Evolutionary conservation across 1,140 invertebrate species (phyloP).

Genomic region (Hermatobates lingyangjiaoensis): DNA sequence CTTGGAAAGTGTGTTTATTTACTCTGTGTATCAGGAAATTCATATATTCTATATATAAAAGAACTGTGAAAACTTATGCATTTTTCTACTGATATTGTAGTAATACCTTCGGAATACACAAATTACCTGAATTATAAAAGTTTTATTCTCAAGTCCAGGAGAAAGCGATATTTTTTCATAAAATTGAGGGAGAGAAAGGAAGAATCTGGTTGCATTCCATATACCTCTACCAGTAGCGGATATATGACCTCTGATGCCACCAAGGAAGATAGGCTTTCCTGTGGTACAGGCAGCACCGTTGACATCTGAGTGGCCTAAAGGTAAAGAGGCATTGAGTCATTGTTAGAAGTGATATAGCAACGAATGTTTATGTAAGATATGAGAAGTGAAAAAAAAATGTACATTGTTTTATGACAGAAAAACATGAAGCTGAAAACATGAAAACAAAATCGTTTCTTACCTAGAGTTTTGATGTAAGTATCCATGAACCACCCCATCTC

Average conservation of each 20-base stretch:
- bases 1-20: no score
- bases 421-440: no score
- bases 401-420: no score
- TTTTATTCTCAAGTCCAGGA: slow-evolving; percentile 60
- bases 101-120: not conserved
- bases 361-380: no score
- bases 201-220: slow-evolving; percentile 61
- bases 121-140: slow-evolving; percentile 58
- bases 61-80: no score
- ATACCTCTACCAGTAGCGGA: slow-evolving; percentile 80
- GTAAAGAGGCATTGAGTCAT: no score
- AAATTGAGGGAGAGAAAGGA: slow-evolving; percentile 56
- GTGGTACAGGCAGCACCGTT: slow-evolving; percentile 71
- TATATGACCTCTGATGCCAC: slow-evolving; percentile 60
- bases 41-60: no score
- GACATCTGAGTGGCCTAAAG: slow-evolving; percentile 27
- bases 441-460: no score
- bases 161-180: slow-evolving; percentile 52
- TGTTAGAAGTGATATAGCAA: no score
- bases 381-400: no score
- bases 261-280: slow-evolving; percentile 60
- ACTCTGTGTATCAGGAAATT: no score
- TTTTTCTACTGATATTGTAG: not conserved
- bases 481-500: slow-evolving; percentile 78
- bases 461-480: slow-evolving; percentile 59